Conservation (phyloP, 2,797 vertebrate genomes). For the Meda fulgida region DNA sequence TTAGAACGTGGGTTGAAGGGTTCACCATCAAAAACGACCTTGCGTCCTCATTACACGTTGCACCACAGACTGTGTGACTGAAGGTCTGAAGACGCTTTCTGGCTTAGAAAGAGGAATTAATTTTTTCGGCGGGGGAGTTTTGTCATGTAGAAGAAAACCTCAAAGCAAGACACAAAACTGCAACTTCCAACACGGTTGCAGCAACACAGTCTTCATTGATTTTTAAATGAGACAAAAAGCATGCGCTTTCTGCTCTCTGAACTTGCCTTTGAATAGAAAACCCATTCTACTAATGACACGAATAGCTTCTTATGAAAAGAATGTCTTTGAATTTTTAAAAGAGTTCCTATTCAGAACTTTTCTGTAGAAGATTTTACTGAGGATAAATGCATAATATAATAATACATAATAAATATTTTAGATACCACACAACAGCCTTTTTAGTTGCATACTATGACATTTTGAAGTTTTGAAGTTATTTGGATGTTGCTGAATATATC, state of each 20-base stretch:
- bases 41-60: conserved; percentile 76
- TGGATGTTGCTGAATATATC: conserved; percentile 12
- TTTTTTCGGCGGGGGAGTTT: conserved; percentile 63
- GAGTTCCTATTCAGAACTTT: conserved; percentile 8
- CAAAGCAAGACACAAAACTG: conserved; percentile 63
- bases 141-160: conserved; percentile 57
- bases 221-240: conserved; percentile 29
- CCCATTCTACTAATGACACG: conserved; percentile 28
- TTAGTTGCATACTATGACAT: background rate
- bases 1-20: conserved; percentile 50
- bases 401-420: conserved; percentile 30
- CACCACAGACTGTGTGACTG: conserved; percentile 68
- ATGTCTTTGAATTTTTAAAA: conserved; percentile 34
- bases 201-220: conserved; percentile 56
- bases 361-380: conserved; percentile 4
- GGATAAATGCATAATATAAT: conserved; percentile 14
- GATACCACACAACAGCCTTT: background rate
- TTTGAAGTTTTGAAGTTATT: background rate
- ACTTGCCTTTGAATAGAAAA: conserved; percentile 49
- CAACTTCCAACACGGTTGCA: conserved; percentile 65
- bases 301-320: conserved; percentile 20
- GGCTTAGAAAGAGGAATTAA: conserved; percentile 59
- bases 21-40: conserved; percentile 74
- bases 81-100: conserved; percentile 55
- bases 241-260: conserved; percentile 18